Conservation (phyloP, 2,797 vertebrate genomes). For the Catostomus latipinnis region DNA sequence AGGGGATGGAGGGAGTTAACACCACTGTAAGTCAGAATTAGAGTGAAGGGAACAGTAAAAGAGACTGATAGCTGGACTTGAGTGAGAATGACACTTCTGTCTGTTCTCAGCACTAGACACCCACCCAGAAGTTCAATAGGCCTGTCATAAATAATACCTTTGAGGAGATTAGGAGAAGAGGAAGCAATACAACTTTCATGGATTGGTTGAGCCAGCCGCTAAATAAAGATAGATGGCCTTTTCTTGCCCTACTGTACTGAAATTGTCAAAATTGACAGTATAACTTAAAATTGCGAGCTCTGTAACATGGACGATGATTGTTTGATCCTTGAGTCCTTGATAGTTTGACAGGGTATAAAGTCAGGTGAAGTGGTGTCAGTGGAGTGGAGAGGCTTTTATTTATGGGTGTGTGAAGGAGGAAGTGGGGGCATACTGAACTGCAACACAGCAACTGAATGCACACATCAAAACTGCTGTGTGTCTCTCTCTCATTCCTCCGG, state of each 20-base stretch:
- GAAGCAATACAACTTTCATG: not conserved
- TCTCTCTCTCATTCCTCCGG: too few relatives aligned
- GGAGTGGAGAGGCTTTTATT: too few relatives aligned
- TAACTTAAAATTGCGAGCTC: not conserved
- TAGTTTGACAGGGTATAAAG: too few relatives aligned
- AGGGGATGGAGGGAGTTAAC: not conserved
- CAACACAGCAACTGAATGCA: too few relatives aligned
- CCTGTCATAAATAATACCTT: not conserved
- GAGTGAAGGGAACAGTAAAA: not conserved
- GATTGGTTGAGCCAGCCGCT: too few relatives aligned
- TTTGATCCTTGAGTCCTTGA: too few relatives aligned
- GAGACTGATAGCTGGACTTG: not conserved
- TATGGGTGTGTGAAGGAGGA: too few relatives aligned
- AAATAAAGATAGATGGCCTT: not conserved
- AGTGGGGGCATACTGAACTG: too few relatives aligned
- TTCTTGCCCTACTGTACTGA: not conserved
- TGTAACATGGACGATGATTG: not conserved
- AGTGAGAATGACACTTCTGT: not conserved
- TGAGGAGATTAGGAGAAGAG: not conserved
- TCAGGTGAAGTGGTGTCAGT: too few relatives aligned
- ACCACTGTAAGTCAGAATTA: too few relatives aligned
- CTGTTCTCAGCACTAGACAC: not conserved
- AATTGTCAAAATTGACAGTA: not conserved
- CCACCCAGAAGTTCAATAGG: not conserved
- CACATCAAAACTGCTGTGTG: too few relatives aligned